Conservation (phyloP, 2,888 invertebrate species). For the Drosophila monieri region DNA sequence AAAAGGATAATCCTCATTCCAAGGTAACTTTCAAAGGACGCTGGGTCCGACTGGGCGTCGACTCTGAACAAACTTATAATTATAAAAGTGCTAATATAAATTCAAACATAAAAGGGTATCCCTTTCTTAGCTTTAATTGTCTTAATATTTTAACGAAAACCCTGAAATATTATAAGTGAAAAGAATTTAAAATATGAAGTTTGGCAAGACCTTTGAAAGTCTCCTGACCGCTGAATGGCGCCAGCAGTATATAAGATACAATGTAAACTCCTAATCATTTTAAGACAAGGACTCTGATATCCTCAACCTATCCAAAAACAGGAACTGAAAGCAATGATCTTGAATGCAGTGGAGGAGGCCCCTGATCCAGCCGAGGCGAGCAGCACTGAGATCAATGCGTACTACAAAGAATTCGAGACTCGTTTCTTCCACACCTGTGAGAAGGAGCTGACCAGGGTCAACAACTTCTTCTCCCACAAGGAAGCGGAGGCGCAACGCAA, state of each 20-base stretch:
- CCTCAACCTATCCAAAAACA: neutral
- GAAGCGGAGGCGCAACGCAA: constrained; percentile 97
- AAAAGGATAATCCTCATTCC: constrained; percentile 3
- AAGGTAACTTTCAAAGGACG: neutral
- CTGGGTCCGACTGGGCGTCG: neutral
- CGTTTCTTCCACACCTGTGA: constrained; percentile 96
- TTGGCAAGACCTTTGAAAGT: constrained; percentile 96
- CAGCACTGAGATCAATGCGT: constrained; percentile 71
- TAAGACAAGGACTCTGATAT: neutral
- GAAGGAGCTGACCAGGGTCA: constrained; percentile 96
- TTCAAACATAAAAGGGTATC: neutral
- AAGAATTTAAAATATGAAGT: constrained; percentile 91
- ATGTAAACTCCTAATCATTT: constrained; percentile 83
- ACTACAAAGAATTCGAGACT: constrained; percentile 95
- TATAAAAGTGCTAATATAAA: neutral
- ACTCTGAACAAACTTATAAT: neutral
- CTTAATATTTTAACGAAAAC: neutral
- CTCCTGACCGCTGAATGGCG: constrained; percentile 99
- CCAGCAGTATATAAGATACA: constrained; percentile 96
- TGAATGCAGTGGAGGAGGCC: constrained; percentile 92
- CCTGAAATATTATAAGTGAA: neutral
- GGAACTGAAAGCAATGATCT: constrained; percentile 95
- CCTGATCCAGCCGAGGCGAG: constrained; percentile 92
- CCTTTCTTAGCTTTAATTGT: neutral
- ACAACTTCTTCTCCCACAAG: constrained; percentile 97